These are phyloP conservation scores for Maconellicoccus hirsutus DNA, from an alignment of 1,140 invertebrate genomes.

Conservation along the genomic window DNA sequence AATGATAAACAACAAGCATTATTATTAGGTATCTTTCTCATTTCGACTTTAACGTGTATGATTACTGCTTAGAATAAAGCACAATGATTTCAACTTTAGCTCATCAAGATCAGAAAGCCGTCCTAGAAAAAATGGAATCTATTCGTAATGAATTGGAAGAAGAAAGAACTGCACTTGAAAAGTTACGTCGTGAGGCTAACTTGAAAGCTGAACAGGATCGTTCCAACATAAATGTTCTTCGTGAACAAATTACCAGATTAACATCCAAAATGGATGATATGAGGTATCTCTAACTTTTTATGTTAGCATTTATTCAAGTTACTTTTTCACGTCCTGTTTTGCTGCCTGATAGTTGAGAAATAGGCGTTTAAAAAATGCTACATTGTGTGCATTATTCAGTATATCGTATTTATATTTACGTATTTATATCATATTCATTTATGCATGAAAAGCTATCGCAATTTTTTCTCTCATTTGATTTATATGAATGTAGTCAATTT, in stretches of 20 bases:
- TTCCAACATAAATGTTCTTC: slow-evolving; percentile 51
- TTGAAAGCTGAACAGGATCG: slow-evolving; percentile 59
- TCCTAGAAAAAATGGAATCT: slow-evolving; percentile 59
- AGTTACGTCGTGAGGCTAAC: slow-evolving; percentile 51
- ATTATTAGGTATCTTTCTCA: slow-evolving; percentile 47
- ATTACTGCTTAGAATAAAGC: background rate
- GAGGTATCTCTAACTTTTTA: slow-evolving; percentile 38
- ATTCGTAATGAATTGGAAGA: slow-evolving; percentile 54
- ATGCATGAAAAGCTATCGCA: too few species aligned
- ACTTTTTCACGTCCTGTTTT: slow-evolving; percentile 4
- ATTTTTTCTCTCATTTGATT: too few species aligned
- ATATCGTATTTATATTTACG: too few species aligned
- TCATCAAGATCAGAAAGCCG: slow-evolving; percentile 72
- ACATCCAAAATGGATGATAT: slow-evolving; percentile 56
- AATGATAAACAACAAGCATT: slow-evolving; percentile 82
- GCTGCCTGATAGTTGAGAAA: too few species aligned
- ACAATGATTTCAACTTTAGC: slow-evolving; percentile 38
- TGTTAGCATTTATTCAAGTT: slow-evolving; percentile 17
- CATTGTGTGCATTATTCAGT: too few species aligned
- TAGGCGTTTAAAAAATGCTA: too few species aligned
- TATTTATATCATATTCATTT: too few species aligned
- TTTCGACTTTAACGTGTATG: background rate
- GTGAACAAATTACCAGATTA: slow-evolving; percentile 56
- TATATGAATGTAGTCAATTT: too few species aligned
- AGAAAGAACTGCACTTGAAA: slow-evolving; percentile 54